phyloP scores from a whole-genome alignment of 2,113 vertebrate species.

The Nycticryphes semicollaris region DNA sequence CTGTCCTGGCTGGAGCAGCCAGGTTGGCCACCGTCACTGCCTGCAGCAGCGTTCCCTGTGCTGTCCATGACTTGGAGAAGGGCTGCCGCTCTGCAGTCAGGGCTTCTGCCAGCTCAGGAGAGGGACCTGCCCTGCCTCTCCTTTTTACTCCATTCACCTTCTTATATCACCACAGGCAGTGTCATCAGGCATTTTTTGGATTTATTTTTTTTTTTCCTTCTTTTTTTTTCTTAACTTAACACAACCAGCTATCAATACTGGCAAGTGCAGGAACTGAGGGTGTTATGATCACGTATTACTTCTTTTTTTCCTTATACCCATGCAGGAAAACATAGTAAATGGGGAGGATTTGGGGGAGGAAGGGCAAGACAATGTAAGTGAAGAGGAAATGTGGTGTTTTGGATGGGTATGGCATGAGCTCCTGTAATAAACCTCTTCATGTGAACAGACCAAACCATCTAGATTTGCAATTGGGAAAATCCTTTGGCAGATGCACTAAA shows the following conservation, averaged over 20 bases:
- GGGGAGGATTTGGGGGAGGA: not conserved
- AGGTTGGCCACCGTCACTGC: not conserved
- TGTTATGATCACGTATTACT: not conserved
- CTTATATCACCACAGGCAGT: not conserved
- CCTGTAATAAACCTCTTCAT: not conserved
- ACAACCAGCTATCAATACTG: not conserved
- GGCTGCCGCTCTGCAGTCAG: not conserved
- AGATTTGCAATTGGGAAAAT: not conserved
- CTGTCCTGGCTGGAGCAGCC: not conserved
- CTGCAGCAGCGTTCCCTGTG: not conserved
- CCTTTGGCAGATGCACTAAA: not conserved
- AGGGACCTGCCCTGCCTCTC: not conserved
- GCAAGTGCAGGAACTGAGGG: not conserved
- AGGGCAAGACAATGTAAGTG: not conserved
- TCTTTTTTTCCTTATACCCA: not conserved
- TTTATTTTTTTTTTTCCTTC: too few relatives aligned
- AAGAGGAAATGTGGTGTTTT: not conserved
- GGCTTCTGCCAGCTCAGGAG: not conserved
- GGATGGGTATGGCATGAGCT: accelerated
- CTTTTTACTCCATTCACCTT: not conserved
- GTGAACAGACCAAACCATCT: not conserved
- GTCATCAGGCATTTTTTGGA: too few relatives aligned
- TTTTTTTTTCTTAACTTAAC: not conserved
- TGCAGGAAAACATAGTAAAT: not conserved
- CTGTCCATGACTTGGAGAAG: not conserved